phyloP scores from a whole-genome alignment of 2,113 vertebrate species.

The Shinisaurus crocodilurus region DNA sequence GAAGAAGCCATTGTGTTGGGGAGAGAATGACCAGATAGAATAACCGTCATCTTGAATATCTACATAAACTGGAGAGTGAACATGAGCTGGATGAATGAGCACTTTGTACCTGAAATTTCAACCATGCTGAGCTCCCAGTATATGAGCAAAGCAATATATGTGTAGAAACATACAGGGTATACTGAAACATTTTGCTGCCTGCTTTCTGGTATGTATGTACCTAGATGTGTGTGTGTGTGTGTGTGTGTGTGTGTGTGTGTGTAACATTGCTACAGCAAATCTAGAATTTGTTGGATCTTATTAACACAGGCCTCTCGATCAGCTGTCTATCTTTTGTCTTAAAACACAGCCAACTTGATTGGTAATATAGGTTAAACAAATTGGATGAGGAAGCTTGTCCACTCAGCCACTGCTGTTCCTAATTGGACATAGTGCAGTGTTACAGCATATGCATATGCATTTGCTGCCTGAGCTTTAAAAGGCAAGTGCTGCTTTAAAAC shows the following conservation, averaged over 20 bases:
- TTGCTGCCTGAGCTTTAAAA: neutral
- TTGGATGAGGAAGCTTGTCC: neutral
- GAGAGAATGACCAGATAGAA: neutral
- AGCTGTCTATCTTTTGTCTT: neutral
- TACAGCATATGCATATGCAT: neutral
- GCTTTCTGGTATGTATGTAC: neutral
- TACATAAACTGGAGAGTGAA: conserved; percentile 5
- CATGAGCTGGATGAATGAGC: neutral
- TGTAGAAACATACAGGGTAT: neutral
- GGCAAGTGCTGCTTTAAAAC: neutral
- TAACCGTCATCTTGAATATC: conserved; percentile 18
- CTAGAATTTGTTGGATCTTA: neutral
- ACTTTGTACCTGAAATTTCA: neutral
- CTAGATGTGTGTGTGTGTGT: too few relatives aligned
- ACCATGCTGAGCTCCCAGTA: neutral
- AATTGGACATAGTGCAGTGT: neutral
- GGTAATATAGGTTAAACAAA: neutral
- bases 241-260: too few relatives aligned
- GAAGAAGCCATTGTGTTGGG: neutral
- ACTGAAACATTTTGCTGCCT: neutral
- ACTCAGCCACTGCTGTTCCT: neutral
- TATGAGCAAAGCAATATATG: neutral
- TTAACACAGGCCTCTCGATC: neutral
- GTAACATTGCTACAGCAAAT: neutral
- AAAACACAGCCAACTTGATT: neutral